These are phyloP conservation scores for Sympetrum striolatum DNA, from an alignment of 2,888 invertebrate species.

Conservation along the genomic window DNA sequence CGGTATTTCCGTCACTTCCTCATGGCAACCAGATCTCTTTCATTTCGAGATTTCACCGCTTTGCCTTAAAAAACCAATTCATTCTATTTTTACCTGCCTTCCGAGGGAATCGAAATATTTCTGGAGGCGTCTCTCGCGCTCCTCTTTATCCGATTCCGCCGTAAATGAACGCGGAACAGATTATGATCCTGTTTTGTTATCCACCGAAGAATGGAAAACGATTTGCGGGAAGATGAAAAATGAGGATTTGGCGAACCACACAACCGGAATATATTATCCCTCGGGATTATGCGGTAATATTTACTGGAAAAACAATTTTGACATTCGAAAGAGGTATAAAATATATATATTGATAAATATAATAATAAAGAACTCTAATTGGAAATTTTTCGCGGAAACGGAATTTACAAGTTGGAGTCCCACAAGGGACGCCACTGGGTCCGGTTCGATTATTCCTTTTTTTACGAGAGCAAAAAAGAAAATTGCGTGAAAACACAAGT, in stretches of 20 bases:
- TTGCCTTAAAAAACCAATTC: conserved; percentile 42
- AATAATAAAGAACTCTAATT: too few species aligned
- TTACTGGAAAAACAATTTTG: too few species aligned
- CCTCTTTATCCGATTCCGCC: not conserved
- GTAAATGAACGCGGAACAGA: not conserved
- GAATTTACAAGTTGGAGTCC: too few species aligned
- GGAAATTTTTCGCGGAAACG: too few species aligned
- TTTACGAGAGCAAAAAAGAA: not conserved
- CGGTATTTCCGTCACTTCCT: conserved; percentile 23
- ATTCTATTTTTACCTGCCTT: conserved; percentile 32
- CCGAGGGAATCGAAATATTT: conserved; percentile 12
- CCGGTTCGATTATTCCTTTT: not conserved
- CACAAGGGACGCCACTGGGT: not conserved
- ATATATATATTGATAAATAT: too few species aligned
- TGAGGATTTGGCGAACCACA: too few species aligned
- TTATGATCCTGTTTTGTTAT: not conserved
- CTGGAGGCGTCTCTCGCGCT: not conserved
- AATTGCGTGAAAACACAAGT: not conserved
- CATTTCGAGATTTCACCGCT: conserved; percentile 43
- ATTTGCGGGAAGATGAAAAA: not conserved
- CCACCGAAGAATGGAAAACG: not conserved
- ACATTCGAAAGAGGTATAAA: too few species aligned
- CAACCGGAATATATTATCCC: too few species aligned
- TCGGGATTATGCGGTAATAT: too few species aligned
- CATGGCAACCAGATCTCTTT: conserved; percentile 42